Evolutionary conservation across 1,140 invertebrate genomes (phyloP), one percentile per base, ranked within the genome.

Genomic region (Papilio dardanus): DNA sequence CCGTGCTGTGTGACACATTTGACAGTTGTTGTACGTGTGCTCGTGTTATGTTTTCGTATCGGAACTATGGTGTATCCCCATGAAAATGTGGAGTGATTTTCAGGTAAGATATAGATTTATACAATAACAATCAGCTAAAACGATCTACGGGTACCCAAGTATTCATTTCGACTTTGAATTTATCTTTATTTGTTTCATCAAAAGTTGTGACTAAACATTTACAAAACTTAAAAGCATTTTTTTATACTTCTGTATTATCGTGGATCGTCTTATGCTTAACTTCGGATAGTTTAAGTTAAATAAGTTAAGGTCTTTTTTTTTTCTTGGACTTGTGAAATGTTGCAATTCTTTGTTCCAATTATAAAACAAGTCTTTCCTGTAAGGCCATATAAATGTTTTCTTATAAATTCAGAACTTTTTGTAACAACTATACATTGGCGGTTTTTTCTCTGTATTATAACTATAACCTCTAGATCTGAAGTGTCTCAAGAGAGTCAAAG

Each of bases 31-130:
- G 46, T 88, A 90, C 92, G 92, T 93, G 71, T 40, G 88, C 86
- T 91, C 90, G 86, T 90, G 90, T 91, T 78, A 93, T 93, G 92
- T 92, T 92, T 91, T 93, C 88, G 86, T 91, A 87, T 92, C 85
- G 90, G 90, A 93, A 93, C 90, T 93, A 93, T 93, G 91, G 88
- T 93, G 90, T 91, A 92, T 92, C 86, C 91, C 88, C 85, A 93
- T 93, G 92, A 93, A 92, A 87, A 93, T 93, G 92, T 93, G 92
- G 92, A 93, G 92, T 93, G 92, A 93, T 91, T 92, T 93, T 82
- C 92, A 93, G 90, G 92, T 93, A 77, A 92, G 92, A 66, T 8
- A 30, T 68, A 68, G 21, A 31, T 71, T 12, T 58, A 58, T 10
- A 46, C 21, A 24, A 42, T 3, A 12, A 14, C 12, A 42, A 24